Evolutionary conservation across 2,113 vertebrate genomes (phyloP), one percentile per base, ranked within the genome.

Genomic region (Erinaceus europaeus): DNA sequence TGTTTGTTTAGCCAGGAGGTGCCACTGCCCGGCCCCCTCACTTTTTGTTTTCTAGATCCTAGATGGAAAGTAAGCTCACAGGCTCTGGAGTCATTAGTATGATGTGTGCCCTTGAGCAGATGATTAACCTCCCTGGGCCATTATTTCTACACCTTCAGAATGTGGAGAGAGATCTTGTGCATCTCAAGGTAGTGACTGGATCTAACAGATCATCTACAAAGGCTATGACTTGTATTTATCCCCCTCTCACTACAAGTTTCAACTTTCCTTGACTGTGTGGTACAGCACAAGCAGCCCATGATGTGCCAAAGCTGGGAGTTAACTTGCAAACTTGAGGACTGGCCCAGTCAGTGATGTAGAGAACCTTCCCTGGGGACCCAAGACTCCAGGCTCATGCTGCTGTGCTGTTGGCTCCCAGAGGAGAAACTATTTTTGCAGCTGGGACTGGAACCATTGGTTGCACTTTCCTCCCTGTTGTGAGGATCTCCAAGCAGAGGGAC

Each of bases 341-440:
- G 67, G 65, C 68, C 59, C 34, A 50, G 46, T 27, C 46, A 46
- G 3, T 29, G 34, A 50, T 75, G 11, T 50, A 14, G 42, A 78
- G 87, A 69, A 42, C 20, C 52, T 42, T 48, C 80, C 27, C 46
- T 17, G 10, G 42, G 68, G 52, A 55, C 38, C 29, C 52, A 27
- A 9, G 46, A 27, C 27, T 29, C 34, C 50, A 52, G 57, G 62
- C 57, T 42, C 21, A 10, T 53, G 48, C 23, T 77, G 0, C 59
- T 82, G 44, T 53, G 12, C 5, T 75, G 61, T 42, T 61, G 44
- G 59, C 84, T 89, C 82, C 77, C 85, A 62, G 34, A 78, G 88
- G 84, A 88, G 65, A 21, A 55, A 76, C 64, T 89, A 0, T 68
- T 80, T 93, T 83, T 87, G 68, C 18, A 68, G 48, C 53, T 65